phyloP scores from a whole-genome alignment of 1,140 invertebrate species.

The Drosophila tsacasi region DNA sequence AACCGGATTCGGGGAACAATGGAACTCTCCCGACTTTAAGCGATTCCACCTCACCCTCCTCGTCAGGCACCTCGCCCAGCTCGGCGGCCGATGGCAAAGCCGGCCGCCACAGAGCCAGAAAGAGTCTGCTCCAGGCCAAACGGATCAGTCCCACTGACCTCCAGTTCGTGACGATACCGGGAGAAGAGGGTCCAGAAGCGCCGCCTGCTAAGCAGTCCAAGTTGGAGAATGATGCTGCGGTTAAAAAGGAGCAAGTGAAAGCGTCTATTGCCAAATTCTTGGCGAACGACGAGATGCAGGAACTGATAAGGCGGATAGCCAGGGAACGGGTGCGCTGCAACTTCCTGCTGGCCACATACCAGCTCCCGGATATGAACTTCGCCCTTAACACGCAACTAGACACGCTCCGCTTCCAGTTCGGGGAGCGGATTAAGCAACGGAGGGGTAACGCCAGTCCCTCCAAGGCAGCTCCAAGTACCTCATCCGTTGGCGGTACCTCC shows the following conservation, averaged over 20 bases:
- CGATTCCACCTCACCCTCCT: conserved; percentile 9
- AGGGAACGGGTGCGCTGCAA: conserved; percentile 66
- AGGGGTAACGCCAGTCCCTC: neutral
- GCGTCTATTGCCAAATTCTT: conserved; percentile 30
- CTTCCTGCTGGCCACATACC: conserved; percentile 67
- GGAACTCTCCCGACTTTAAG: neutral
- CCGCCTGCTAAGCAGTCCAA: neutral
- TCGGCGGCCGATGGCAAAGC: conserved; percentile 8
- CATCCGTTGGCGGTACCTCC: neutral
- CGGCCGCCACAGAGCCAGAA: conserved; percentile 50
- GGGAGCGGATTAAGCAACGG: conserved; percentile 49
- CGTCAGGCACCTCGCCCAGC: conserved; percentile 7
- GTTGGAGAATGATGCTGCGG: conserved; percentile 1
- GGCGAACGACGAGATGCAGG: conserved; percentile 25
- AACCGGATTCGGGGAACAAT: neutral
- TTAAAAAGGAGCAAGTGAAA: neutral
- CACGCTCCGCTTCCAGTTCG: conserved; percentile 33
- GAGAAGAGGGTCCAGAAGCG: conserved; percentile 13
- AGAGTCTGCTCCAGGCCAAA: conserved; percentile 56
- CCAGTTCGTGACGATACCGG: conserved; percentile 50
- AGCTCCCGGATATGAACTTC: conserved; percentile 70
- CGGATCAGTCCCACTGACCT: conserved; percentile 56
- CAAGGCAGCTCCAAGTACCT: neutral
- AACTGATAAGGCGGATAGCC: conserved; percentile 49
- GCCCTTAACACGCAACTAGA: conserved; percentile 41